Evolutionary conservation across 2,113 vertebrate genomes (phyloP).

Genomic region (Nesoenas mayeri): DNA sequence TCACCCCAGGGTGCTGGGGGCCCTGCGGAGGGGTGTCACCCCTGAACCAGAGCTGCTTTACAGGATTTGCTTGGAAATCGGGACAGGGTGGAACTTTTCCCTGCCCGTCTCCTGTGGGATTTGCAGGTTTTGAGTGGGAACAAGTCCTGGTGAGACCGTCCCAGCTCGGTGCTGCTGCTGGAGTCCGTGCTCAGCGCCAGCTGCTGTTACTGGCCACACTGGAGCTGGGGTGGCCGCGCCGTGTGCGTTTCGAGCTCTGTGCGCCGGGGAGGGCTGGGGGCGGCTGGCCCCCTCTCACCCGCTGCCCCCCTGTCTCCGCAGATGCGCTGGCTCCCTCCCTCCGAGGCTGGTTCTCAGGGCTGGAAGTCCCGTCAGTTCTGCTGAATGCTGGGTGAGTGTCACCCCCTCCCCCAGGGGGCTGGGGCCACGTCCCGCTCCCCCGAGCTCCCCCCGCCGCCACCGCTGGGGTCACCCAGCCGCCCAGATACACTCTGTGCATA

Average conservation of each 20-base stretch:
- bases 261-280: not conserved
- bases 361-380: conserved; percentile 71
- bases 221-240: not conserved
- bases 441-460: not conserved
- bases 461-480: no score
- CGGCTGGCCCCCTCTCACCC: not conserved
- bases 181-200: not conserved
- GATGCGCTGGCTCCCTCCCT: conserved; percentile 70
- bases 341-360: conserved; percentile 70
- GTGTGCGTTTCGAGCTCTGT: rapidly evolving
- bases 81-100: not conserved
- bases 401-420: rapidly evolving
- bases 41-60: no score
- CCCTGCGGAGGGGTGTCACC: not conserved
- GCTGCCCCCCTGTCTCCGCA: not conserved
- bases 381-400: conserved; percentile 59
- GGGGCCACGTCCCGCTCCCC: not conserved
- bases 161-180: not conserved
- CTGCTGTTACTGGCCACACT: rapidly evolving
- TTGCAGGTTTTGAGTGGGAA: not conserved
- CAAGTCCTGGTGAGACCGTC: not conserved
- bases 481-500: not conserved
- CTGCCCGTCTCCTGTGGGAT: rapidly evolving
- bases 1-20: not conserved
- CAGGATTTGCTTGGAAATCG: no score